phyloP scores from a whole-genome alignment of 2,113 vertebrate genomes.

The Bostrychus sinensis region DNA sequence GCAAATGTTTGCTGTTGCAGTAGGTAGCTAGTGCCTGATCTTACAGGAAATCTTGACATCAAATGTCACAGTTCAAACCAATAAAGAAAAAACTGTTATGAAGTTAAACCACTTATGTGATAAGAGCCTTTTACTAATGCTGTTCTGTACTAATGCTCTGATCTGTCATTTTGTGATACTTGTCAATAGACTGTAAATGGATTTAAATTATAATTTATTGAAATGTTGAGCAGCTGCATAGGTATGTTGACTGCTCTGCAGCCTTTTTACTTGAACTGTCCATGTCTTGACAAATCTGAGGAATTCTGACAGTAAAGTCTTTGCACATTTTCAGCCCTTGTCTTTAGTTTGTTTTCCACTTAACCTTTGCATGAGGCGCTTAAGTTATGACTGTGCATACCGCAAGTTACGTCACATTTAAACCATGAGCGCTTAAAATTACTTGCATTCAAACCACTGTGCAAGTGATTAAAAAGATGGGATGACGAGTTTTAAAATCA shows the following conservation, averaged over 20 bases:
- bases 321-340: not conserved
- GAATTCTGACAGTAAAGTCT: constrained; percentile 18
- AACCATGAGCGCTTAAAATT: too few species aligned
- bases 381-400: too few species aligned
- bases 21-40: not conserved
- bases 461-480: too few species aligned
- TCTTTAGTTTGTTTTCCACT: not conserved
- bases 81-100: not conserved
- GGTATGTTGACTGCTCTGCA: constrained; percentile 14
- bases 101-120: too few species aligned
- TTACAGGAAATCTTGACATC: not conserved
- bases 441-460: too few species aligned
- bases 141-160: not conserved
- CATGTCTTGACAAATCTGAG: not conserved
- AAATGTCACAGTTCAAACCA: not conserved
- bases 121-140: not conserved
- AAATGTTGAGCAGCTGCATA: constrained; percentile 8
- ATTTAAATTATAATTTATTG: constrained; percentile 63
- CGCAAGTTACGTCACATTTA: too few species aligned
- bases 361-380: not conserved
- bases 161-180: not conserved
- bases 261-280: constrained; percentile 5
- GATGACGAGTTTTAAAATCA: too few species aligned
- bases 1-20: not conserved
- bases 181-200: constrained; percentile 30